A percentile compares a stretch with the other conserved stretches of the same genome.
Evolutionary conservation across 2,888 invertebrate genomes (phyloP).

Genomic region (Cantharis lateralis): DNA sequence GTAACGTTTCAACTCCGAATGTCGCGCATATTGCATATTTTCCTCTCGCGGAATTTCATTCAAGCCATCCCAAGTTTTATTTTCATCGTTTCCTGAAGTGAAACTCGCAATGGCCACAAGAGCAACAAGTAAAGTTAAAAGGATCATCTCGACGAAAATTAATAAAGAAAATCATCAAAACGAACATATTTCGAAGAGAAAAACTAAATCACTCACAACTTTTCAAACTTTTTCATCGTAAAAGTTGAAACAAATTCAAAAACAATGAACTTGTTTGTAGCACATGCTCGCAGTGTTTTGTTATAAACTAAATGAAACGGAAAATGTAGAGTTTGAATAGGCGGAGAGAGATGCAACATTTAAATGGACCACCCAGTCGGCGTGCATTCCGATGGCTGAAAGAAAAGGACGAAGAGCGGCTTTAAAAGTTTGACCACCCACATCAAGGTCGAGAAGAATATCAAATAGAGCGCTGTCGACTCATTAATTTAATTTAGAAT

Average conservation of each 20-base stretch:
- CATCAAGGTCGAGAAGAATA: constrained; percentile 23
- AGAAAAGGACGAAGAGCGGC: constrained; percentile 15
- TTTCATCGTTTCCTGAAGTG: neutral
- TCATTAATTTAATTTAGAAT: neutral
- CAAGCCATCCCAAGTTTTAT: neutral
- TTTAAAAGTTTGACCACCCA: constrained; percentile 28
- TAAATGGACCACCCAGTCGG: constrained; percentile 39
- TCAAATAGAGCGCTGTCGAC: neutral
- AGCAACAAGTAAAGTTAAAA: neutral
- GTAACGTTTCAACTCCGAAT: constrained; percentile 21
- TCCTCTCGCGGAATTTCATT: neutral
- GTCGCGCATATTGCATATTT: constrained; percentile 5
- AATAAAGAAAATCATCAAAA: neutral
- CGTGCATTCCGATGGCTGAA: constrained; percentile 16
- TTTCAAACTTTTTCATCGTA: neutral
- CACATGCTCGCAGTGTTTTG: constrained; percentile 31
- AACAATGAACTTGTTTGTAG: constrained; percentile 6
- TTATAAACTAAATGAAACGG: constrained; percentile 8
- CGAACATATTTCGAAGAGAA: neutral
- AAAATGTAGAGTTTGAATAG: constrained; percentile 3
- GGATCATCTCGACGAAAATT: neutral
- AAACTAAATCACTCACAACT: neutral
- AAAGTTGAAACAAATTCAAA: constrained; percentile 11
- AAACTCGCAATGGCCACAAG: neutral
- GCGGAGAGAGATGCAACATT: constrained; percentile 24